These are phyloP conservation scores for Nannospalax galili DNA, from an alignment of 2,113 vertebrate genomes.

Conservation along the genomic window DNA sequence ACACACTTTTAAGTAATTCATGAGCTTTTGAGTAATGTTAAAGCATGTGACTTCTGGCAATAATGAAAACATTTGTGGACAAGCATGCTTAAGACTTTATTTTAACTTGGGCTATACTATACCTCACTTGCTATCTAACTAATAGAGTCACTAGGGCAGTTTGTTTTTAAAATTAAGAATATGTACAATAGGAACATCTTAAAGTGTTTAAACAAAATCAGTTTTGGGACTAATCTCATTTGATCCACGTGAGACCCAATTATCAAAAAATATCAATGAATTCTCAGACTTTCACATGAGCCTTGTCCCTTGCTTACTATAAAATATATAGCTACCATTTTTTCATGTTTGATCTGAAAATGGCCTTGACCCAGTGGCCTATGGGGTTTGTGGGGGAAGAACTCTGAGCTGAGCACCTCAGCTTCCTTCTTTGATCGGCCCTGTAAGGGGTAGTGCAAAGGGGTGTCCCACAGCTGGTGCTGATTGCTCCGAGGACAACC, in stretches of 20 bases:
- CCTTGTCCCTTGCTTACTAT: not conserved
- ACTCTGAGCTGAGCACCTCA: not conserved
- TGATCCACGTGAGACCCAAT: not conserved
- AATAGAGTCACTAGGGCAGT: not conserved
- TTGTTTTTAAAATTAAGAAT: not conserved
- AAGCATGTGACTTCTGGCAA: not conserved
- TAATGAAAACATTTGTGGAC: slow-evolving; percentile 41
- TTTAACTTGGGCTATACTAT: not conserved
- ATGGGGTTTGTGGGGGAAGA: not conserved
- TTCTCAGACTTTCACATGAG: not conserved
- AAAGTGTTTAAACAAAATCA: slow-evolving; percentile 21
- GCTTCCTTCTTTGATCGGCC: not conserved
- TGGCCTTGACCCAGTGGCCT: too few species aligned
- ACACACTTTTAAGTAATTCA: slow-evolving; percentile 56
- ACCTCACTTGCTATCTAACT: not conserved
- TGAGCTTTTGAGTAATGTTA: slow-evolving; percentile 47
- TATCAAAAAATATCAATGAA: not conserved
- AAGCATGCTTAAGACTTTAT: slow-evolving; percentile 10
- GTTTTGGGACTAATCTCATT: not conserved
- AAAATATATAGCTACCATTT: not conserved
- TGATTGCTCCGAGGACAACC: not conserved
- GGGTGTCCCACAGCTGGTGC: not conserved
- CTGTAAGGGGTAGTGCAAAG: accelerated
- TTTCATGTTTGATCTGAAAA: not conserved
- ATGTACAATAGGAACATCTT: not conserved